phyloP scores from a whole-genome alignment of 2,113 vertebrate genomes.

The Sinosuthora webbiana region DNA sequence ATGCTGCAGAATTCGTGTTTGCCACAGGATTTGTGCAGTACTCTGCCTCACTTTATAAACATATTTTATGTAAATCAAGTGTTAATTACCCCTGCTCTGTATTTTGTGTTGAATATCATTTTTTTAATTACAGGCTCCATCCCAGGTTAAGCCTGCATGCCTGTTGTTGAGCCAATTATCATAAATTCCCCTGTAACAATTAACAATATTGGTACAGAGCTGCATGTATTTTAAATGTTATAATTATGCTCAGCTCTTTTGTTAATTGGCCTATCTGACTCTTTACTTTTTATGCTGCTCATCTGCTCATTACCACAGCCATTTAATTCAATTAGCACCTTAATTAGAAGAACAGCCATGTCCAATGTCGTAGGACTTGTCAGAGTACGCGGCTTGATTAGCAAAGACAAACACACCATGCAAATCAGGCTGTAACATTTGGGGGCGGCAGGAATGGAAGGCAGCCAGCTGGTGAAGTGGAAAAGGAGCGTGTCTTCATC shows the following conservation, averaged over 20 bases:
- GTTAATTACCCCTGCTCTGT: conserved; percentile 80
- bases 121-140: conserved; percentile 81
- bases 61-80: conserved; percentile 80
- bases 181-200: conserved; percentile 98
- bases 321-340: conserved; percentile 99
- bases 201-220: conserved; percentile 88
- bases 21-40: background rate
- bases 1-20: background rate
- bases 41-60: conserved; percentile 46
- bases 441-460: conserved; percentile 74
- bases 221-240: conserved; percentile 95
- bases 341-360: conserved; percentile 95
- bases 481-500: conserved; percentile 71
- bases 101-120: conserved; percentile 79
- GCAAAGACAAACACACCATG: conserved; percentile 91
- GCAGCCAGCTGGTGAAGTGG: conserved; percentile 75
- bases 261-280: conserved; percentile 99
- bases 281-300: conserved; percentile 96
- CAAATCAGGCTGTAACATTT: conserved; percentile 78
- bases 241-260: conserved; percentile 97
- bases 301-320: conserved; percentile 95
- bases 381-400: conserved; percentile 85
- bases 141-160: conserved; percentile 75
- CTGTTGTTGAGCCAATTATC: conserved; percentile 95
- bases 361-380: conserved; percentile 87